Evolutionary conservation across 1,140 invertebrate genomes (phyloP).

Genomic region (Thaumatotibia leucotreta): DNA sequence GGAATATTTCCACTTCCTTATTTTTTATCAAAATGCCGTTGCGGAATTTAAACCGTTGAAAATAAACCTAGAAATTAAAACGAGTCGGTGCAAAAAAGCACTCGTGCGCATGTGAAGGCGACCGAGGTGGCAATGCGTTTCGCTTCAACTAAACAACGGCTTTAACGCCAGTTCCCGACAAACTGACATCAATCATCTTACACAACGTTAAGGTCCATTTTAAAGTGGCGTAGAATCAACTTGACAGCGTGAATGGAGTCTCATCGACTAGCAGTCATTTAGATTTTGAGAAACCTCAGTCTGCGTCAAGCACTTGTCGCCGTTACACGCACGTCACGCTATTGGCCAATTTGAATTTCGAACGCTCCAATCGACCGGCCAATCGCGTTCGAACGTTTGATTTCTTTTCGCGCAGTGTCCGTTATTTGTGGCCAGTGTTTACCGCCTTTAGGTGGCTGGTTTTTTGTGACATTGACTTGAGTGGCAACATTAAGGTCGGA

Average conservation of each 20-base stretch:
- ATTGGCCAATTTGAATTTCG: conserved; percentile 59
- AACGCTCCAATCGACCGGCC: conserved; percentile 47
- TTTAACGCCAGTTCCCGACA: conserved; percentile 23
- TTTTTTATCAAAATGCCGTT: not conserved
- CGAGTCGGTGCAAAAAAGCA: conserved; percentile 60
- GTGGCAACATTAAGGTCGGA: conserved; percentile 42
- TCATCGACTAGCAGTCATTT: conserved; percentile 48
- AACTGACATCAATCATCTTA: conserved; percentile 17
- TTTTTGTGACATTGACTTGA: conserved; percentile 35
- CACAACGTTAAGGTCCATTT: conserved; percentile 20
- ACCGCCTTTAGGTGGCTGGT: conserved; percentile 48
- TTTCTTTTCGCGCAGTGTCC: conserved; percentile 53
- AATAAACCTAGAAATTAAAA: conserved; percentile 51
- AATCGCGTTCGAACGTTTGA: conserved; percentile 54
- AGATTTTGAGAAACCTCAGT: conserved; percentile 66
- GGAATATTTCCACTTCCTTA: not conserved
- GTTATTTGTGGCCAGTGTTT: conserved; percentile 58
- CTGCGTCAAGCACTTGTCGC: conserved; percentile 46
- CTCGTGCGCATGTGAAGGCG: conserved; percentile 69
- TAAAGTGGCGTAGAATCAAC: conserved; percentile 29
- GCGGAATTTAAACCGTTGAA: conserved; percentile 18
- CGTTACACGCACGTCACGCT: conserved; percentile 38
- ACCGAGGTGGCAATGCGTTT: conserved; percentile 55
- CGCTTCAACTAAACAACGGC: conserved; percentile 23
- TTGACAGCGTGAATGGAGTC: conserved; percentile 57